These are phyloP conservation scores for Hassar affinis DNA, from an alignment of 2,113 vertebrate genomes.

Conservation along the genomic window DNA sequence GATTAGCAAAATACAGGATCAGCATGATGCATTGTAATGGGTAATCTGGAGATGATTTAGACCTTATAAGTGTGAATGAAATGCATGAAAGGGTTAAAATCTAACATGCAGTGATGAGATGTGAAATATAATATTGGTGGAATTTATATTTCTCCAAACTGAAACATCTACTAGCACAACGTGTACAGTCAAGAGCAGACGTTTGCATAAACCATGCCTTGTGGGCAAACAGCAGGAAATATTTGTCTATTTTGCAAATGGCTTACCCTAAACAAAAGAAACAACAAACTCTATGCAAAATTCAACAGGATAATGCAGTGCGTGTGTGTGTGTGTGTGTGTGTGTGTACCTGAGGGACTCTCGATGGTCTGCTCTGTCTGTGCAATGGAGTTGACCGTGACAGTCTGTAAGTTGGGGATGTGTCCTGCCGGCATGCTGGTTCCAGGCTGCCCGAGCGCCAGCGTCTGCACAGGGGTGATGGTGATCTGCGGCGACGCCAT, in stretches of 20 bases:
- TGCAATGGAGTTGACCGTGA: conserved; percentile 93
- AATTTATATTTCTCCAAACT: no score
- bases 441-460: conserved; percentile 90
- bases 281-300: not conserved
- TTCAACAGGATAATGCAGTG: not conserved
- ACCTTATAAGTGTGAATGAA: not conserved
- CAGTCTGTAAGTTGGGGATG: conserved; percentile 96
- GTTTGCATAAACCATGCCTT: no score
- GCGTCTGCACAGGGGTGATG: conserved; percentile 92
- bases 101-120: not conserved
- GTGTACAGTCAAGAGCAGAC: no score
- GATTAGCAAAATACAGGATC: not conserved
- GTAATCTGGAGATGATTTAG: not conserved
- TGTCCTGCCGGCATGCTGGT: conserved; percentile 83
- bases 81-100: not conserved
- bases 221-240: no score
- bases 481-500: conserved; percentile 87
- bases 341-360: conserved; percentile 69
- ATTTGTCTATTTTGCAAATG: no score
- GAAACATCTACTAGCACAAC: no score
- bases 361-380: conserved; percentile 83
- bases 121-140: no score
- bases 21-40: not conserved
- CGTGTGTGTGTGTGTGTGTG: not conserved
- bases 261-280: not conserved